phyloP scores from a whole-genome alignment of 2,888 invertebrate species.

The Catocala fraxini region DNA sequence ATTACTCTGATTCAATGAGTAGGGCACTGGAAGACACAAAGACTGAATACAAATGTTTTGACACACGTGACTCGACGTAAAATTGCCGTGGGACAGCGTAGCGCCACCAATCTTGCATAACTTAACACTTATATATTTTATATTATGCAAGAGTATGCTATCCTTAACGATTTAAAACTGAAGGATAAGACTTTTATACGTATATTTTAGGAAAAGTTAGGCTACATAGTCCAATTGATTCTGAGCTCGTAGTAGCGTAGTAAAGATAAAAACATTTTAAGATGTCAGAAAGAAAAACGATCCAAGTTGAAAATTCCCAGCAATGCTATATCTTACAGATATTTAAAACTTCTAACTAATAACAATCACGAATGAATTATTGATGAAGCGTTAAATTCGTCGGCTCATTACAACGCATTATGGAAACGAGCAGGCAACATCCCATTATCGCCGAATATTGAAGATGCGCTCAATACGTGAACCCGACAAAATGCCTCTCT shows the following conservation, averaged over 20 bases:
- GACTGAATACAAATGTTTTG: conserved; percentile 74
- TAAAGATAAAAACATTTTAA: conserved; percentile 2
- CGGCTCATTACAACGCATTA: conserved; percentile 71
- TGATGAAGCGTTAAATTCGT: conserved; percentile 69
- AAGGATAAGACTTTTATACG: too few species aligned
- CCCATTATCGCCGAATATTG: conserved; percentile 68
- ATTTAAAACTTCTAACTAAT: conserved; percentile 51
- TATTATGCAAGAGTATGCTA: conserved; percentile 17
- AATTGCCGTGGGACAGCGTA: conserved; percentile 66
- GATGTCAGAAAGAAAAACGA: conserved; percentile 8
- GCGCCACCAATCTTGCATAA: conserved; percentile 61
- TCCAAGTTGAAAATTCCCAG: conserved; percentile 14
- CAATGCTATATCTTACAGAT: conserved; percentile 8
- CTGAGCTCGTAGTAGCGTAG: not conserved
- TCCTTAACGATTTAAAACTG: too few species aligned
- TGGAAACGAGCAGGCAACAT: conserved; percentile 66
- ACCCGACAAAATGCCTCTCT: conserved; percentile 28
- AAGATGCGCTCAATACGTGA: conserved; percentile 46
- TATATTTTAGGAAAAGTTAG: not conserved
- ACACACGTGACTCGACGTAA: conserved; percentile 59
- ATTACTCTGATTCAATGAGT: conserved; percentile 72
- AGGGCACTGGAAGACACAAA: conserved; percentile 59
- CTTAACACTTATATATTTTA: conserved; percentile 15
- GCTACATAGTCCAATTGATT: not conserved
- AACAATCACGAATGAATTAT: conserved; percentile 72